Conservation (phyloP, 2,113 vertebrate species). For the Okapia johnstoni region DNA sequence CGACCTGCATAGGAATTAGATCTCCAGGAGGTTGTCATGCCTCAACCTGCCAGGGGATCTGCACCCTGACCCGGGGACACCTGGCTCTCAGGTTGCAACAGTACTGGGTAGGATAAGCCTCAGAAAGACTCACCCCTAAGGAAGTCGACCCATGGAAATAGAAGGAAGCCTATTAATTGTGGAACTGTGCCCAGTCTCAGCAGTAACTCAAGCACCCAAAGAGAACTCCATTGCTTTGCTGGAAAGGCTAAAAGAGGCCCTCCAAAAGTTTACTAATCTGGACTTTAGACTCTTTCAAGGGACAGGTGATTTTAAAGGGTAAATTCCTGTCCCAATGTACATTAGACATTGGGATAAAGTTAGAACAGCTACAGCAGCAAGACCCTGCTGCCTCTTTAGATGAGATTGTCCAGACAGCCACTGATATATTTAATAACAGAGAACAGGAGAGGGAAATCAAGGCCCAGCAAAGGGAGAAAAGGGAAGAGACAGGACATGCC, state of each 20-base stretch:
- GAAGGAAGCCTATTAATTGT: neutral
- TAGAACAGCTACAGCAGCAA: neutral
- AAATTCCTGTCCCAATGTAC: neutral
- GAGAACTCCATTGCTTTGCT: neutral
- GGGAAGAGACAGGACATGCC: neutral
- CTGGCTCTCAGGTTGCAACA: neutral
- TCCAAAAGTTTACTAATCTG: neutral
- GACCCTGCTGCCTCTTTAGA: neutral
- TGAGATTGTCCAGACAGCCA: neutral
- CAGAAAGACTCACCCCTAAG: neutral
- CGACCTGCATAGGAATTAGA: fast-evolving
- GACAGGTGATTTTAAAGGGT: neutral
- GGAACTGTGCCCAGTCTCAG: neutral
- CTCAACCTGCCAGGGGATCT: neutral
- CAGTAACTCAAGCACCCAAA: neutral
- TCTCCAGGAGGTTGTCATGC: neutral
- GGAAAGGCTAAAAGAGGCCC: neutral
- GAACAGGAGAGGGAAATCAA: neutral
- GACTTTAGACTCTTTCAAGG: neutral
- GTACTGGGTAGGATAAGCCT: neutral
- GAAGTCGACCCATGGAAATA: neutral
- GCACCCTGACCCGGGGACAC: neutral
- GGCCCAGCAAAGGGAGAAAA: neutral
- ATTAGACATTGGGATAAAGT: neutral
- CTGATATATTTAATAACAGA: neutral